Conservation (phyloP, 2,113 vertebrate species). For the Xiphias gladius region DNA sequence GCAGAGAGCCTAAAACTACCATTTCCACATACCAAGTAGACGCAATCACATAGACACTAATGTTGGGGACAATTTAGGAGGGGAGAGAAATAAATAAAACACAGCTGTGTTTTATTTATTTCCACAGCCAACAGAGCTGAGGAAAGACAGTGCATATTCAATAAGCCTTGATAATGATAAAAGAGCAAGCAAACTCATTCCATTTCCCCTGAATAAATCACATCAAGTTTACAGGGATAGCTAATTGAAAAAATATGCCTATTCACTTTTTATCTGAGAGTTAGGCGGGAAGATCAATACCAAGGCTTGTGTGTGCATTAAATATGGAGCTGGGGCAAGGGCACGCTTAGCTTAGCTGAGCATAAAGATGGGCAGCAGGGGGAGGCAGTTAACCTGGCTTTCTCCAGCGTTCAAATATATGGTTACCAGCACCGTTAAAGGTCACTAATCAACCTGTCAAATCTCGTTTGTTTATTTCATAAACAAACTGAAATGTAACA, state of each 20-base stretch:
- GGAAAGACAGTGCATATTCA: conserved; percentile 23
- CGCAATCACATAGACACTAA: neutral
- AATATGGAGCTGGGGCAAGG: neutral
- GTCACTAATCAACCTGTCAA: neutral
- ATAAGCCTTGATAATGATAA: conserved; percentile 22
- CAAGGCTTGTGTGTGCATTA: neutral
- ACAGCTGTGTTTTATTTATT: too few relatives aligned
- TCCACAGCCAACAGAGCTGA: too few relatives aligned
- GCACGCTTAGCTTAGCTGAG: neutral
- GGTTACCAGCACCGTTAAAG: neutral
- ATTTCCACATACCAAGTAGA: neutral
- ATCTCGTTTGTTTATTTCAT: neutral
- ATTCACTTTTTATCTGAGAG: neutral
- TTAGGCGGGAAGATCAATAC: neutral
- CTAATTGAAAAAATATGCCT: neutral
- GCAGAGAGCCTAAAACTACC: neutral
- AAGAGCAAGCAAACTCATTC: neutral
- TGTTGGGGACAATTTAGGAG: neutral
- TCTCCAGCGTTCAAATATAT: neutral
- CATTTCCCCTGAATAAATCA: conserved; percentile 4
- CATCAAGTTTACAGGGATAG: conserved; percentile 1
- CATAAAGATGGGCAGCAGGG: neutral
- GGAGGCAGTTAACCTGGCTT: neutral
- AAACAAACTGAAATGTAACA: neutral
- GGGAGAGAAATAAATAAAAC: too few relatives aligned